Evolutionary conservation across 2,113 vertebrate species (phyloP), one percentile per base, ranked within the genome.

Genomic region (Hippocampus guttulatus): DNA sequence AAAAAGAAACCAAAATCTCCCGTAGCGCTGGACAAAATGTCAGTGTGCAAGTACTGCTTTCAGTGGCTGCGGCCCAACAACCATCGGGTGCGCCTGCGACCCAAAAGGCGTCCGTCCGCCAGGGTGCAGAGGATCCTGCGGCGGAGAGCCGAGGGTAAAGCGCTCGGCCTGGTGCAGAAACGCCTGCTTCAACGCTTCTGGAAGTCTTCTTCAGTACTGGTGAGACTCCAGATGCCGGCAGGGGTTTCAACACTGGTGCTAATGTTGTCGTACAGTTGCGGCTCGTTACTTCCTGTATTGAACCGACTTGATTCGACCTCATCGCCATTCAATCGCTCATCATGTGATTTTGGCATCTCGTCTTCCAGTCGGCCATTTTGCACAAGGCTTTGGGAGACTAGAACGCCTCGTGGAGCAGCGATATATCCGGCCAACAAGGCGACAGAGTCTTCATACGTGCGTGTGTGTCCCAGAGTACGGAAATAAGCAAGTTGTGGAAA

Each of bases 1-100:
- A 3, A 8, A 54, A 1, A 0, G 8, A 73, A 67, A 15, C 2
- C 8, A 10, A 58, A 45, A 11, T 1, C 5, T 16, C 23, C 55
- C 30, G 1, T 41, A 27, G 68, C 2, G 79, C 70, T 15, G 0
- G 61, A 30, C 82, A 86, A 51, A 78, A 86, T 73, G 69, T 80
- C 43, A 5, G 61, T 92, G 20, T 99, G 97, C 82, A 85, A 88
- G 0, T 85, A 92, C 90, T 99, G 97, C 86, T 94, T 91, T 85
- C 94, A 98, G 90, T 94, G 94, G 84, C 88, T 93, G 57, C 79
- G 86, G 76, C 91, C 94, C 18, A 93, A 88, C 78, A 93, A 93
- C 74, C 84, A 87, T 75, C 86, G 89, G 1, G 88, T 98, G 1
- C 92, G 95, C 15, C 86, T 98, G 66, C 91, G 89, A 69, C 93